Conservation (phyloP, 2,888 invertebrate genomes). For the Helobdella robusta region DNA sequence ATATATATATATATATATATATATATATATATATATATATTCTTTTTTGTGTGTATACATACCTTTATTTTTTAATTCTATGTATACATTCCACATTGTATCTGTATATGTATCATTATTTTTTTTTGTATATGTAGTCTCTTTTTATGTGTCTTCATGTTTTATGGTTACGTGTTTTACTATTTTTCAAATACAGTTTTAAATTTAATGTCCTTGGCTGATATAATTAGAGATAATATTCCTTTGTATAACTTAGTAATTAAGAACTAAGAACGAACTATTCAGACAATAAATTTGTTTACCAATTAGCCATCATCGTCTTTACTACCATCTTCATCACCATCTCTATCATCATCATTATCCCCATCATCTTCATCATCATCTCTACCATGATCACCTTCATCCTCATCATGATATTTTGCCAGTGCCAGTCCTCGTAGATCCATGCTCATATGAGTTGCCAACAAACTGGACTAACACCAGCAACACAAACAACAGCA, state of each 20-base stretch:
- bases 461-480: background rate
- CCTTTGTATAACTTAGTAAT: too few relatives aligned
- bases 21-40: background rate
- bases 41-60: background rate
- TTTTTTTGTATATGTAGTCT: background rate
- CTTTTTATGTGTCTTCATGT: background rate
- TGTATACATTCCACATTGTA: background rate
- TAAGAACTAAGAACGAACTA: too few relatives aligned
- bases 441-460: slow-evolving; percentile 20
- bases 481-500: too few relatives aligned
- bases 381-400: background rate
- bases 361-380: background rate
- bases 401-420: background rate
- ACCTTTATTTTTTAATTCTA: background rate
- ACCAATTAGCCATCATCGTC: background rate
- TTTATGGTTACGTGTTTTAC: too few relatives aligned
- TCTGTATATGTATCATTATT: background rate
- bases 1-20: background rate
- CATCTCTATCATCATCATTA: background rate
- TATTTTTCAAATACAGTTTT: too few relatives aligned
- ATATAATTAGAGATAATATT: too few relatives aligned
- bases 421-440: slow-evolving; percentile 21
- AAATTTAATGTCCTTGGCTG: too few relatives aligned
- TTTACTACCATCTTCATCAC: background rate
- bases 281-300: background rate